Conservation (phyloP, 2,797 vertebrate species). For the Acestrorhynchus altus region DNA sequence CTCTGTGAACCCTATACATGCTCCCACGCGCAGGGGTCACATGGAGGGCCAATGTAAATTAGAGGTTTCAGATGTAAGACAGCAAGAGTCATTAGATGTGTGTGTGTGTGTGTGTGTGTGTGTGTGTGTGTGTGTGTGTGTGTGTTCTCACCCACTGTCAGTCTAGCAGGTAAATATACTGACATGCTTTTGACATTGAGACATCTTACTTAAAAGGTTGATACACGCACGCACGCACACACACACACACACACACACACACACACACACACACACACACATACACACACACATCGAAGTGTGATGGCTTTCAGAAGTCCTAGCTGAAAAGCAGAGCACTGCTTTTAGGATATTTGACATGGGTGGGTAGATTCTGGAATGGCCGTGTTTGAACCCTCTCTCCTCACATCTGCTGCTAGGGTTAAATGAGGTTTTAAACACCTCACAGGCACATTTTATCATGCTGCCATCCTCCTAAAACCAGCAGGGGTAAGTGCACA, state of each 20-base stretch:
- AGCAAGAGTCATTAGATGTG: background rate
- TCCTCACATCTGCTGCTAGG: constrained; percentile 47
- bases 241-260: background rate
- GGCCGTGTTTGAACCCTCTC: constrained; percentile 40
- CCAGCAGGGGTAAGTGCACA: constrained; percentile 39
- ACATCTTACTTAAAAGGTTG: background rate
- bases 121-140: too few species aligned
- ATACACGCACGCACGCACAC: background rate
- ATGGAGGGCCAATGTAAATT: constrained; percentile 24
- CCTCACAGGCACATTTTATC: constrained; percentile 50
- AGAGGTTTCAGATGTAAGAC: background rate
- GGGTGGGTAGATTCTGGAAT: constrained; percentile 27
- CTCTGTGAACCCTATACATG: background rate
- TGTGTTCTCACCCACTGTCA: background rate
- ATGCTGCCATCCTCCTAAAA: constrained; percentile 42
- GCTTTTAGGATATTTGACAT: constrained; percentile 30
- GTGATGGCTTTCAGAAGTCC: constrained; percentile 16
- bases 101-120: background rate
- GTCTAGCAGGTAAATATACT: background rate
- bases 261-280: constrained; percentile 14
- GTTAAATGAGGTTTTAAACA: constrained; percentile 51
- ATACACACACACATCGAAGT: background rate
- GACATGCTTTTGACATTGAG: background rate
- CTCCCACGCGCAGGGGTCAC: background rate
- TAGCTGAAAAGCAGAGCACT: constrained; percentile 29